These are phyloP conservation scores for Trididemnum miniatum DNA, from an alignment of 23 tunicate species.

Conservation along the genomic window DNA sequence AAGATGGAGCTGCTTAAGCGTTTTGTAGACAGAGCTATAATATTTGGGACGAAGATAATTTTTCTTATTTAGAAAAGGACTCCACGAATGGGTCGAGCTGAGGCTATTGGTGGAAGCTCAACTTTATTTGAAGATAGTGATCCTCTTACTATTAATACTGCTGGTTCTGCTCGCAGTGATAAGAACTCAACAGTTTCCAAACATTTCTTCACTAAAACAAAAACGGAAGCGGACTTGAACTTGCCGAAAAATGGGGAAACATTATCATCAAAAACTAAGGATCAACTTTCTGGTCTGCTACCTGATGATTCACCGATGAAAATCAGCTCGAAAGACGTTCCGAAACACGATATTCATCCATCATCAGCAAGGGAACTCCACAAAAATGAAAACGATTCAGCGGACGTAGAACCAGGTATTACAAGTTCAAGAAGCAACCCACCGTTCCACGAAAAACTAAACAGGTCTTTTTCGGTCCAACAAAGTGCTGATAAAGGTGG, in stretches of 20 bases:
- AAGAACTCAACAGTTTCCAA: not conserved
- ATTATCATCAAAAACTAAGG: not conserved
- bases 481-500: not conserved
- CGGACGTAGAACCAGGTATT: not conserved
- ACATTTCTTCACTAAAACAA: slow-evolving; percentile 14
- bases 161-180: no score
- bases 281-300: not conserved
- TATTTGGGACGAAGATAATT: no score
- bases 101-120: no score
- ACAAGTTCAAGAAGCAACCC: not conserved
- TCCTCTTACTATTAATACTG: no score
- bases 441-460: not conserved
- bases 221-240: not conserved
- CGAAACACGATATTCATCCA: not conserved
- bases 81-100: no score
- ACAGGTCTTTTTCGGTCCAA: not conserved
- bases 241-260: not conserved
- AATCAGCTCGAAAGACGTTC: not conserved
- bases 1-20: no score
- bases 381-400: no score
- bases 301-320: not conserved
- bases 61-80: no score
- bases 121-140: no score
- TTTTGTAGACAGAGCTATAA: no score
- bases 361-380: not conserved